These are phyloP conservation scores for Rhodophaea formosa DNA, from an alignment of 2,888 invertebrate genomes.

Conservation along the genomic window DNA sequence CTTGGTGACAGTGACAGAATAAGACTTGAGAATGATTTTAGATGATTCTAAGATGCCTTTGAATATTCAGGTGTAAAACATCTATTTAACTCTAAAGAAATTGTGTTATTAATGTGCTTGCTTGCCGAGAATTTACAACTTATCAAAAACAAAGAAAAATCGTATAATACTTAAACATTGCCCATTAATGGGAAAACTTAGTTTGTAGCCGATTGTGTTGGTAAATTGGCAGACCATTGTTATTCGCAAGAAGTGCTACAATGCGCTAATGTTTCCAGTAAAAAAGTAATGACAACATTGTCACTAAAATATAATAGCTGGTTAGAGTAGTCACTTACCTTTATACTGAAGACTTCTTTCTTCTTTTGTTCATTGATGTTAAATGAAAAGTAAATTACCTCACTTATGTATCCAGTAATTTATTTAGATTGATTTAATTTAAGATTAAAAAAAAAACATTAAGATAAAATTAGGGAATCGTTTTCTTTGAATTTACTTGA, in stretches of 20 bases:
- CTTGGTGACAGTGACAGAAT: too few species aligned
- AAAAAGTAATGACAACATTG: not conserved
- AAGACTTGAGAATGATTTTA: too few species aligned
- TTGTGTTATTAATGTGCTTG: not conserved
- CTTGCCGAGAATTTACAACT: not conserved
- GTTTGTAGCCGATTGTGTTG: constrained; percentile 17
- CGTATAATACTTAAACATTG: constrained; percentile 15
- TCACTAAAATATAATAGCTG: not conserved
- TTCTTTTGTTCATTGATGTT: not conserved
- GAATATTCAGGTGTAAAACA: too few species aligned
- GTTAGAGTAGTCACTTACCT: constrained; percentile 1
- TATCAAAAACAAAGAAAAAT: not conserved
- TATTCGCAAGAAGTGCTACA: constrained; percentile 12
- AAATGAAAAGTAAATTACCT: too few species aligned
- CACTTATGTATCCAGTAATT: too few species aligned
- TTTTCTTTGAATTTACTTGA: too few species aligned
- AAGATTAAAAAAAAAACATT: too few species aligned
- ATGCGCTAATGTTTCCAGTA: not conserved
- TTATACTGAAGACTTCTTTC: not conserved
- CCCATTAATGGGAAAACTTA: constrained; percentile 16
- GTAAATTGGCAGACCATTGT: constrained; percentile 15
- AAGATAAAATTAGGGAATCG: too few species aligned
- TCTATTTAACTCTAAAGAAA: not conserved
- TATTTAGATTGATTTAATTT: too few species aligned
- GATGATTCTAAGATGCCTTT: too few species aligned